Evolutionary conservation across 2,113 vertebrate species (phyloP).

Genomic region (Prochilodus magdalenae): DNA sequence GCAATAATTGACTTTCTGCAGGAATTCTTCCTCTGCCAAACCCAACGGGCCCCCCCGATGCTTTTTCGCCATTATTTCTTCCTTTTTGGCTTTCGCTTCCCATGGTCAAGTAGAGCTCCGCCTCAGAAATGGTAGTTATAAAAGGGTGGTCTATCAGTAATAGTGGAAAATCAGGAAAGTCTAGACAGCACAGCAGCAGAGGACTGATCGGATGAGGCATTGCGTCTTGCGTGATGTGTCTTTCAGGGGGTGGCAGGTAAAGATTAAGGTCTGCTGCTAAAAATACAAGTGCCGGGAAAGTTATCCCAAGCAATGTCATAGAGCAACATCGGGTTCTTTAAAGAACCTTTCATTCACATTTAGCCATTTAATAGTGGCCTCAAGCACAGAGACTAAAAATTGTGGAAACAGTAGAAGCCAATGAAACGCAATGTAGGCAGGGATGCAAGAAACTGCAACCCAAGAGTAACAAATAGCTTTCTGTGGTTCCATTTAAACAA

Average conservation of each 20-base stretch:
- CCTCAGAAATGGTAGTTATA: not conserved
- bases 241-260: not conserved
- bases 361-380: too few species aligned
- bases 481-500: too few species aligned
- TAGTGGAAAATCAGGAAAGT: not conserved
- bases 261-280: not conserved
- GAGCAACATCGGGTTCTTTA: too few species aligned
- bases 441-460: too few species aligned
- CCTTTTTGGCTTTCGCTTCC: not conserved
- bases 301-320: too few species aligned
- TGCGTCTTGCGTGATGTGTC: not conserved
- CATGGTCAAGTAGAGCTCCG: not conserved
- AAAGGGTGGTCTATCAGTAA: not conserved
- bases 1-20: constrained; percentile 16
- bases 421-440: too few species aligned
- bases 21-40: not conserved
- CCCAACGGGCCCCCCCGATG: not conserved
- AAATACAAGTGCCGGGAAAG: too few species aligned
- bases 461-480: too few species aligned
- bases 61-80: not conserved
- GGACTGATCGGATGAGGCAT: too few species aligned
- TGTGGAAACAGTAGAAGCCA: too few species aligned
- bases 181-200: not conserved
- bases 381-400: too few species aligned
- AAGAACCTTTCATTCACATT: too few species aligned